Base-by-base conservation (phyloP, 2,797 vertebrate species). In the Aulostomus chinensis region DNA sequence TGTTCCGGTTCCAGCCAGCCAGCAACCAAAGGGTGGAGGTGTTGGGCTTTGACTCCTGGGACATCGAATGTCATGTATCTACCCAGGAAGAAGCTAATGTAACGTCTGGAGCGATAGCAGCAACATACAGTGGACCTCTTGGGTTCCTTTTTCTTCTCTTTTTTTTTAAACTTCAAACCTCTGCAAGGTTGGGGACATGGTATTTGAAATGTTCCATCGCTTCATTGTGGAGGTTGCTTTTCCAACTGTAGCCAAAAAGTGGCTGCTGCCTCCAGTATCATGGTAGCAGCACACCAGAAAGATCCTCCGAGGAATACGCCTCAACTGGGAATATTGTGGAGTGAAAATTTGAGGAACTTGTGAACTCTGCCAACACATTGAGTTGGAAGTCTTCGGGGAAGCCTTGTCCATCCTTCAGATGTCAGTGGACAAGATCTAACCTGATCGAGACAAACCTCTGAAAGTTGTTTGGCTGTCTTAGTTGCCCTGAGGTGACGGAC, bases 281-380 rank as follows among this genome's bases (percentile, higher is more conserved):
- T 43, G 43, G 50, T 42, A 32, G 36, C 22, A 9, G 29, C 51
- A 26, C 33, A 46, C 31, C 11, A 42, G 24, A 50, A 58, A 54
- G 32, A 57, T 52, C 30, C 25, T 32, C 32, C 11, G 25, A 55
- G 18, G 28, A 37, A 34, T 10, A 41, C 32, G 33, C 28, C 9
- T 26, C 2, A 5, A 36, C 21, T 9, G 20, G n/a, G 31, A 18
- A 8, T 30, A 26, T 48, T 41, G 31, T 22, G 1, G 11, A 33
- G 15, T 14, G 22, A 37, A 57, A 14, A 22, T 40, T 26, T 18
- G 4, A 57, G 14, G n/a, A 34, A 33, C 16, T 42, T 33, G 32
- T 34, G 13, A 49, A 58, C 28, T 16, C 28, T 53, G 25, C 28
- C 40, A 40, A 48, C 36, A 41, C 35, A 31, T 14, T 31, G 7